Base-by-base conservation (phyloP, 2,113 vertebrate genomes). In the Macrotus californicus region DNA sequence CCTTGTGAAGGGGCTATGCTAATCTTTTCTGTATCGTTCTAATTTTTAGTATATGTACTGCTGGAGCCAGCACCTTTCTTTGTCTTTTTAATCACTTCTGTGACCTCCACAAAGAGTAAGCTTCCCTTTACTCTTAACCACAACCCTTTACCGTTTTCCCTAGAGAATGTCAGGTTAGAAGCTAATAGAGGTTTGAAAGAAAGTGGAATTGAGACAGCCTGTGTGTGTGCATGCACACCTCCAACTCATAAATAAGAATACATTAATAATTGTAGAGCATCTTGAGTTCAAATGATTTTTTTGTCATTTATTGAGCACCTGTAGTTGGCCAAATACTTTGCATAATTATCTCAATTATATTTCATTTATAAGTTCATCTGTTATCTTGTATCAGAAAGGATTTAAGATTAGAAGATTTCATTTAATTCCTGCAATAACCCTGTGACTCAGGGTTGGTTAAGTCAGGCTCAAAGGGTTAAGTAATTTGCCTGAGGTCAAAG, bases 371-470 rank as follows among this genome's bases (percentile, higher is more conserved):
- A 95, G 19, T 81, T n/a, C 21, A 76, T 43, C n/a, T 88, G 43
- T 79, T 36, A 75, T 86, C 52, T 80, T 83, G 75, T 83, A 93
- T 72, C 87, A 92, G 66, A 84, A 94, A 88, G 56, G n/a, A 81
- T 90, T 92, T 90, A 48, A 93, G 72, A 39, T 81, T 89, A 87
- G 15, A 16, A 77, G 89, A 69, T 86, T 87, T 91, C 59, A 92
- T 70, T 85, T 84, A 69, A 77, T 92, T 88, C 59, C 84, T 34
- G 61, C 67, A 90, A 54, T 88, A 92, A 61, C 29, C 14, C 48
- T 34, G n/a, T 86, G 61, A 67, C 50, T 89, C 50, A 56, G 19
- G 19, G n/a, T 81, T 84, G 88, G 84, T 83, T 87, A 66, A 80
- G 69, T 46, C 85, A 76, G 70, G 19, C 16, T 80, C 54, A 86